Base-by-base conservation (phyloP, 2,113 vertebrate genomes). In the Amazona vittata region DNA sequence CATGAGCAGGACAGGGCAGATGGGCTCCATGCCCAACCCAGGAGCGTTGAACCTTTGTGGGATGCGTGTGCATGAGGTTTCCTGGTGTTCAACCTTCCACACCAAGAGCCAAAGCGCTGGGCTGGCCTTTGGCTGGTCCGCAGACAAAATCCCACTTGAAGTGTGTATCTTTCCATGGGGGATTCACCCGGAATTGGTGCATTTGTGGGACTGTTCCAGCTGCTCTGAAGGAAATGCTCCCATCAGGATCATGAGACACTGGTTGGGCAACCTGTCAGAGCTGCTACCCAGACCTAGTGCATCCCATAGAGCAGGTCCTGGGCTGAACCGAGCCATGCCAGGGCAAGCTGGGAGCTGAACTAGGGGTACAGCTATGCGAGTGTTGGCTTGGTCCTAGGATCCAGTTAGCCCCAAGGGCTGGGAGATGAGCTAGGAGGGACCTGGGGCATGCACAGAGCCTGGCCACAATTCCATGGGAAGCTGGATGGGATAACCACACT, bases 151-250 rank as follows among this genome's bases (percentile, higher is more conserved):
- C 71, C 53, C 53, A 12, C 2, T 5, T 70, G 46, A 37, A 6
- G 11, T 14, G 60, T 11, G 16, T 33, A 43, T 0, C 12, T 37
- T 65, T 44, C 35, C 14, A 0, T 2, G 26, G 33, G 37, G 71
- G 57, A 49, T 78, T 62, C 0, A 0, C 37, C 1, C 0, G 8
- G 31, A 19, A 33, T 1, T 6, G 8, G 26, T 37, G 28, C 44
- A 7, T 2, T 10, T 20, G 31, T 17, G 6, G 26, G 49, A 2
- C 3, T 5, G 9, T 31, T 53, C 37, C 46, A 0, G n/a, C 19
- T 52, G 41, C 52, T 33, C 35, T 2, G 0, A 31, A 59, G 21
- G 47, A 52, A 43, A 29, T 33, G 5, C 1, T n/a, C 3, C 28
- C 29, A 2, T n/a, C 17, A 1, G 60, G 4, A 52, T 67, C 70